Evolutionary conservation across 2,797 vertebrate genomes (phyloP).

Genomic region (Mormyrops attenuatus): DNA sequence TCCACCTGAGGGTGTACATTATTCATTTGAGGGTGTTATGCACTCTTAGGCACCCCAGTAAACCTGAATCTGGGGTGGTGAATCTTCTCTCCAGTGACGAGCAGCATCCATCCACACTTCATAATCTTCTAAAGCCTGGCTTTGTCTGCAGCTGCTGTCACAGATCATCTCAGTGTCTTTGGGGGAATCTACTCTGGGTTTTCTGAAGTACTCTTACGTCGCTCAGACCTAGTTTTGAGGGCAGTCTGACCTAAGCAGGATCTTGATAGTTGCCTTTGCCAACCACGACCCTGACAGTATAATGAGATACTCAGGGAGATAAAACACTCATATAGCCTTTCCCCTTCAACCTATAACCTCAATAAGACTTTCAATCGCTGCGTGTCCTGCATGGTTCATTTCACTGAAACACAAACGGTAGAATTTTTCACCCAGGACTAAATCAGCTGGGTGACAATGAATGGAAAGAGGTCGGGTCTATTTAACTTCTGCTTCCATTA

Average conservation of each 20-base stretch:
- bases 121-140: background rate
- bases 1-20: background rate
- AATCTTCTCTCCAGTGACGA: background rate
- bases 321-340: background rate
- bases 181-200: background rate
- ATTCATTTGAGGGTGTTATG: background rate
- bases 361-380: background rate
- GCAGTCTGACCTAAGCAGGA: background rate
- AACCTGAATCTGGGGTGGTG: background rate
- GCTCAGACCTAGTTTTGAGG: slow-evolving; percentile 3
- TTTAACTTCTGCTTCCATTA: background rate
- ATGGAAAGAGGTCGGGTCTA: background rate
- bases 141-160: background rate
- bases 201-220: background rate
- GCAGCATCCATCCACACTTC: background rate
- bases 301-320: background rate
- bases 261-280: background rate
- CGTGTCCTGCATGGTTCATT: background rate
- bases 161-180: background rate
- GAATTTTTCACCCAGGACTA: background rate
- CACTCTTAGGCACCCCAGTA: background rate
- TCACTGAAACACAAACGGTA: background rate
- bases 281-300: background rate
- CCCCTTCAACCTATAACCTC: background rate
- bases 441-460: background rate